Conservation (phyloP, 1,140 invertebrate species). For the Drosophila oshimai region DNA sequence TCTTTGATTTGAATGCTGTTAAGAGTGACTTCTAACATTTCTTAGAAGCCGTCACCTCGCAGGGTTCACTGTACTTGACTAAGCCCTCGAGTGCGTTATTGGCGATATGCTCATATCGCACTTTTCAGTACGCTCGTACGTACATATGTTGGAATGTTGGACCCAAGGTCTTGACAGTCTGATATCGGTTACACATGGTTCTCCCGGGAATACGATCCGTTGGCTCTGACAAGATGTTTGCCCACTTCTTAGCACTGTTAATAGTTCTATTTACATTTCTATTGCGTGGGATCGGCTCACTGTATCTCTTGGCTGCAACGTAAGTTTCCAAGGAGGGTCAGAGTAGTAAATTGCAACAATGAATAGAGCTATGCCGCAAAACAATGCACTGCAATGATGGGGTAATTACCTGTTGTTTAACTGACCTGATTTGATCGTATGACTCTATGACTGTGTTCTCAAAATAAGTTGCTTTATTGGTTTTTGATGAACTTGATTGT, state of each 20-base stretch:
- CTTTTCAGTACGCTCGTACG: slow-evolving; percentile 3
- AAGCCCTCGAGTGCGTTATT: slow-evolving; percentile 20
- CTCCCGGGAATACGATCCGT: slow-evolving; percentile 7
- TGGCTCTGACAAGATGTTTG: slow-evolving; percentile 12
- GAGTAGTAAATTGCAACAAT: background rate
- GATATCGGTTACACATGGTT: slow-evolving; percentile 31
- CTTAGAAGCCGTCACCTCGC: background rate
- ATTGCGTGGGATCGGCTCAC: slow-evolving; percentile 24
- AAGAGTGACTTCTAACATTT: too few species aligned
- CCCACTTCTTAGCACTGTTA: slow-evolving; percentile 10
- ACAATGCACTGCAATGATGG: slow-evolving; percentile 1
- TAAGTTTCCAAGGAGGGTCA: background rate
- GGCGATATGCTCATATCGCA: slow-evolving; percentile 31
- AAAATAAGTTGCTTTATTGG: background rate
- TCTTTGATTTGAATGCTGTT: too few species aligned
- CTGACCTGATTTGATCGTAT: background rate
- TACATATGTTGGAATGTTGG: slow-evolving; percentile 25
- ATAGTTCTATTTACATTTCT: slow-evolving; percentile 10
- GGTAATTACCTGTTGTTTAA: background rate
- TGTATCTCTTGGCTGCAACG: slow-evolving; percentile 4
- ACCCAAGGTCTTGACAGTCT: slow-evolving; percentile 14
- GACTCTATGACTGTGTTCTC: too few species aligned
- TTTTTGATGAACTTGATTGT: too few species aligned
- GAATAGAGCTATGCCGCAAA: background rate
- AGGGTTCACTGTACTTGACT: slow-evolving; percentile 21